A percentile compares a stretch with the other conserved stretches of the same genome.
These are phyloP conservation scores for Theonella swinhoei DNA, from an alignment of 37 sponge, comb jelly and placozoan genomes.

Conservation along the genomic window DNA sequence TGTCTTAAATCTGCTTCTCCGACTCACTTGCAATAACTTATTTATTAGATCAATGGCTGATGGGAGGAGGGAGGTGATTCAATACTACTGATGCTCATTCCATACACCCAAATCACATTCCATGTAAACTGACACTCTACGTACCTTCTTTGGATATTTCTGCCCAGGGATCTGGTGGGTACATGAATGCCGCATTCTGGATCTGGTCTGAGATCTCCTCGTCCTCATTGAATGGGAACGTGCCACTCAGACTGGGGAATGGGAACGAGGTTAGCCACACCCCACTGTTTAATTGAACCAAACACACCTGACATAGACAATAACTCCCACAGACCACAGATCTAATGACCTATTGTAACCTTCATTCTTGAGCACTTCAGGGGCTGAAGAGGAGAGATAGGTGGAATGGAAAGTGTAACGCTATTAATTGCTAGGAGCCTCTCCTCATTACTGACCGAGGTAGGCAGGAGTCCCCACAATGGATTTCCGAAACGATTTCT, in stretches of 20 bases:
- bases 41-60: conserved; percentile 92
- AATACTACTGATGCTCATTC: neutral
- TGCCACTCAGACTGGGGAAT: conserved; percentile 91
- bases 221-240: conserved; percentile 99
- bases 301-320: conserved; percentile 94
- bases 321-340: conserved; percentile 97
- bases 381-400: conserved; percentile 69
- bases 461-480: conserved; percentile 99
- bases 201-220: conserved; percentile 98
- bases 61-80: neutral
- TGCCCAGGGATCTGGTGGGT: conserved; percentile 96
- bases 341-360: conserved; percentile 94
- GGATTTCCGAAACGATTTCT: conserved; percentile 93
- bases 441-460: conserved; percentile 65
- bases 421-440: neutral
- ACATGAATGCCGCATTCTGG: conserved; percentile 99
- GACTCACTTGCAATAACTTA: conserved; percentile 81
- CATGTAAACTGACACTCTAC: neutral
- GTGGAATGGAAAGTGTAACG: neutral
- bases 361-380: conserved; percentile 94
- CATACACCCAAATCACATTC: neutral
- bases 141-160: conserved; percentile 81
- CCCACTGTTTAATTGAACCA: neutral
- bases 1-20: conserved; percentile 70
- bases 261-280: neutral